Evolutionary conservation across 1,140 invertebrate species (phyloP), one percentile per base, ranked within the genome.

Genomic region (Streblospio benedicti): DNA sequence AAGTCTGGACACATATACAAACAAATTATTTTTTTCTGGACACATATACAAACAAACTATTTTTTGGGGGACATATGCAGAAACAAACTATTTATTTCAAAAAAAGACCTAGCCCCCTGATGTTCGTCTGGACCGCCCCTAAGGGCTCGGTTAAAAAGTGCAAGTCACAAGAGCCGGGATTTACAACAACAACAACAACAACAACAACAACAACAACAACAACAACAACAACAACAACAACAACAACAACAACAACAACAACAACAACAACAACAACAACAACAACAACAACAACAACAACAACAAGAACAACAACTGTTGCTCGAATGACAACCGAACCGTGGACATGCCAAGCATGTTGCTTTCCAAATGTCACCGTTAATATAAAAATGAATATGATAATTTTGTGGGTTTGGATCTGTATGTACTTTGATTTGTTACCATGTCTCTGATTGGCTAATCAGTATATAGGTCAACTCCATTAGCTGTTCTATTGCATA

Each of bases 381-480:
- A n/a, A n/a, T n/a, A n/a, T n/a, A n/a, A n/a, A n/a, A n/a, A 25
- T 44, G 35, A 57, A 43, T 4, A 35, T 43, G 20, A 57, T 35
- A 41, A 57, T 20, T 4, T 44, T 32, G 35, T 57, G 38, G 23
- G 55, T 20, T 31, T 44, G 20, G 14, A 57, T 57, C 18, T 18
- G 1, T 1, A 45, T 6, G 14, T 57, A 35, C 5, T 57, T 43
- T 1, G 35, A 57, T n/a, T n/a, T n/a, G n/a, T n/a, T n/a, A n/a
- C n/a, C n/a, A n/a, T n/a, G n/a, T 44, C 14, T 27, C 25, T 57
- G 20, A 57, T 45, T 16, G 55, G 47, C 2, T 43, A 35, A 23
- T 57, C 55, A n/a, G 43, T 43, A 28, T 57, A 57, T 27, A 57
- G 47, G 5, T 9, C 30, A 35, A 35, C 47, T 2, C 1, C 18